Evolutionary conservation across 2,797 vertebrate species (phyloP), one percentile per base, ranked within the genome.

Genomic region (Sebastes cheni): DNA sequence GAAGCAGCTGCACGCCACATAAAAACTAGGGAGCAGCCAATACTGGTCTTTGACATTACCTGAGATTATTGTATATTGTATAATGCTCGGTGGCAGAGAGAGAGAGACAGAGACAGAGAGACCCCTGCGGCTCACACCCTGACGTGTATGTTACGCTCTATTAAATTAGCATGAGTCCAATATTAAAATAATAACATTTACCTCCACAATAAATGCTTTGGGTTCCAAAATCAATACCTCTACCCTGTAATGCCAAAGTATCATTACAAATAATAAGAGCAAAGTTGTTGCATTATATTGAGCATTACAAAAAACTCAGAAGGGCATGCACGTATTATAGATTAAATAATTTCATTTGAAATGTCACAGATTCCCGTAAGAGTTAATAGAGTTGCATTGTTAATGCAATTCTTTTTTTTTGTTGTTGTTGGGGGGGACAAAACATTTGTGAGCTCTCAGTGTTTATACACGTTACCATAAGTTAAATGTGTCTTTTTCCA

Each of bases 111-210:
- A 81, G 86, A 82, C 67, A 84, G 75, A 77, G 77, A 90, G 80
- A 87, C 79, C 93, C 94, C 94, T 91, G 83, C 82, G 91, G 94
- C 92, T 89, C 79, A 82, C 90, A 84, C 84, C 86, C 77, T 89
- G 91, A 92, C 88, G 88, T 89, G 89, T 89, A 92, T 88, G 92
- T 94, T 93, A 89, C 87, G 89, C 89, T 93, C 91, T 91, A 95
- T 95, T 94, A 93, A 94, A 95, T 95, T 94, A 94, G 94, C 91
- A 94, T 91, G 92, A 89, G 83, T 92, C 89, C 84, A 91, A 95
- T 95, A 96, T 95, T 95, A 95, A 95, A 96, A 96, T 95, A 95
- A 96, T 95, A 96, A 95, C 95, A 95, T 96, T 95, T 95, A 94
- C 94, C 94, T 91, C 90, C 75, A 90, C 92, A 92, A 95, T 95